Conservation (phyloP, 2,888 invertebrate genomes). For the Aleiodes leptofemur region DNA sequence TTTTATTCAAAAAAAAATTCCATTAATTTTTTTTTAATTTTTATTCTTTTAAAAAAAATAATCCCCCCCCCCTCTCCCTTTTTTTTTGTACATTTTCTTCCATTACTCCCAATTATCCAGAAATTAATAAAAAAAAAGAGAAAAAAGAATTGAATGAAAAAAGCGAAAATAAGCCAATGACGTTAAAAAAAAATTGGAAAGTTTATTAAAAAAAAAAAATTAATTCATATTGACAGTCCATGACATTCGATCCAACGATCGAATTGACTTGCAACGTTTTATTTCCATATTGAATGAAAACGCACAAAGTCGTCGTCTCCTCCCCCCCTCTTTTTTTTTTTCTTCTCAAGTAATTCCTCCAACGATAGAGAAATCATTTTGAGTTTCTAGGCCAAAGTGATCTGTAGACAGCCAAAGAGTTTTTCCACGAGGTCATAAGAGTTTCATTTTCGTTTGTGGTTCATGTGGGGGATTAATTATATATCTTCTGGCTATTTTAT, state of each 20-base stretch:
- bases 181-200: background rate
- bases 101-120: background rate
- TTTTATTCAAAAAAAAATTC: too few species aligned
- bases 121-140: background rate
- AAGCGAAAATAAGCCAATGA: too few species aligned
- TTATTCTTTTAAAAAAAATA: too few species aligned
- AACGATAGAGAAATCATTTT: slow-evolving; percentile 47
- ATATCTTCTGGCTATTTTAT: slow-evolving; percentile 16
- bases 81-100: background rate
- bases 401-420: slow-evolving; percentile 15
- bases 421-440: slow-evolving; percentile 41
- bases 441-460: slow-evolving; percentile 44
- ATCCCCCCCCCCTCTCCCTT: too few species aligned
- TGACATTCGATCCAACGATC: slow-evolving; percentile 26
- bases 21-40: too few species aligned
- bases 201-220: background rate
- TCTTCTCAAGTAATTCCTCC: background rate
- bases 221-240: background rate
- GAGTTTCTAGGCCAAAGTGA: slow-evolving; percentile 44
- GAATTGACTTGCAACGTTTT: background rate
- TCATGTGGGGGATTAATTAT: slow-evolving; percentile 41
- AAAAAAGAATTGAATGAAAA: slow-evolving; percentile 2
- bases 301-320: background rate
- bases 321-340: too few species aligned
- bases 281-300: slow-evolving; percentile 27